Percentiles rank a stretch among this genome's conserved stretches.
Evolutionary conservation across 1,140 invertebrate species (phyloP).

Genomic region (Portunus trituberculatus): DNA sequence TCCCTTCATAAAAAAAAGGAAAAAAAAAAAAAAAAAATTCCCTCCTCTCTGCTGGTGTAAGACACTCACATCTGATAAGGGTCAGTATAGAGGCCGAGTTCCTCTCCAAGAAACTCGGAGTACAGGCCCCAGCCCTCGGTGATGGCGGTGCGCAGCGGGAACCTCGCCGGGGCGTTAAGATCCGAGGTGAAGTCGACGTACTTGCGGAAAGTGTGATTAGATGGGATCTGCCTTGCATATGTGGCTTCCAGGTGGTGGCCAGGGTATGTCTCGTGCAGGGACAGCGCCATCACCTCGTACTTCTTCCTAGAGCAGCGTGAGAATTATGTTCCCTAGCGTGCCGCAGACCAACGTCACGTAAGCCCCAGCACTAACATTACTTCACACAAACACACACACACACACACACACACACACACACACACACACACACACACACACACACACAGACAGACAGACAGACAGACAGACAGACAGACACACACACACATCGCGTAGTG

Average conservation of each 20-base stretch:
- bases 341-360: slow-evolving; percentile 75
- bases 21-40: too few relatives aligned
- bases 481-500: too few relatives aligned
- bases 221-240: slow-evolving; percentile 76
- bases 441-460: too few relatives aligned
- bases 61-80: slow-evolving; percentile 79
- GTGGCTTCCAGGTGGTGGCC: slow-evolving; percentile 81
- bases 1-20: too few relatives aligned
- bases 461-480: too few relatives aligned
- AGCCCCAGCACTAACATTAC: slow-evolving; percentile 37
- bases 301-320: slow-evolving; percentile 78
- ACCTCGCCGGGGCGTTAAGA: slow-evolving; percentile 80
- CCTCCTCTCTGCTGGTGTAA: too few relatives aligned
- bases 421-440: too few relatives aligned
- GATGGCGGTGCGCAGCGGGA: slow-evolving; percentile 81
- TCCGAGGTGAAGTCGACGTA: slow-evolving; percentile 79
- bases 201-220: slow-evolving; percentile 79
- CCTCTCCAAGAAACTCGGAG: slow-evolving; percentile 81
- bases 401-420: too few relatives aligned
- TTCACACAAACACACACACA: too few relatives aligned
- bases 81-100: slow-evolving; percentile 80
- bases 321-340: slow-evolving; percentile 67
- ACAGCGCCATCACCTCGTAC: slow-evolving; percentile 80
- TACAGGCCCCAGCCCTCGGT: slow-evolving; percentile 82
- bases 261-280: slow-evolving; percentile 81